Evolutionary conservation across 2,113 vertebrate species (phyloP).

Genomic region (Falcunculus frontatus): DNA sequence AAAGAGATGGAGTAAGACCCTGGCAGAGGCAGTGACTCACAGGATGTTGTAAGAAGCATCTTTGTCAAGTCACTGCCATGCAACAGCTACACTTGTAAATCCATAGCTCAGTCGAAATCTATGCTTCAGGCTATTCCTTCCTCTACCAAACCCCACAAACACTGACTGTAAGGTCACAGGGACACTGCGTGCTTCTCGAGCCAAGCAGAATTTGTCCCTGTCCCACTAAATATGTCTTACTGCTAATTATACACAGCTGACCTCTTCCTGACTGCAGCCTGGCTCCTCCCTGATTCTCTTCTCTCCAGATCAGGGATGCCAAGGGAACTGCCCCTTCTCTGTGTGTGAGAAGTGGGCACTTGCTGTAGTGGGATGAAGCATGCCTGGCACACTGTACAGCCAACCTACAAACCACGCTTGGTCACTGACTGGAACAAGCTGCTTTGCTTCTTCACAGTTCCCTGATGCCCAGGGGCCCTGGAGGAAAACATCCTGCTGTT

Average conservation of each 20-base stretch:
- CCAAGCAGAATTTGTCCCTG: neutral
- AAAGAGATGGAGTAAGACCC: neutral
- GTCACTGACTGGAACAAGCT: neutral
- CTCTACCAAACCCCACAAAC: neutral
- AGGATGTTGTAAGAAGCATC: neutral
- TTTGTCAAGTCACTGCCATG: neutral
- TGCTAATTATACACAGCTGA: neutral
- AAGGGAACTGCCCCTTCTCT: neutral
- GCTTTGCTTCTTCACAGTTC: neutral
- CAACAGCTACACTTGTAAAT: neutral
- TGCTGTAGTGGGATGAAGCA: neutral
- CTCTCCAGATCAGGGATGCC: neutral
- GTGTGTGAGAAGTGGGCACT: neutral
- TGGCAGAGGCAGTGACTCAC: neutral
- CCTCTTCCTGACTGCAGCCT: conserved; percentile 3
- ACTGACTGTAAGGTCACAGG: neutral
- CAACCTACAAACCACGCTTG: neutral
- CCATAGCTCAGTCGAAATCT: neutral
- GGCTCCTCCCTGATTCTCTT: neutral
- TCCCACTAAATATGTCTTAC: neutral
- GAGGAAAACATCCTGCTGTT: neutral
- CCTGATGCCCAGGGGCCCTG: neutral
- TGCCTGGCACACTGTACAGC: neutral
- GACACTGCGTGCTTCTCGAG: neutral
- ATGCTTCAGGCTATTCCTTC: neutral